Evolutionary conservation across 2,113 vertebrate species (phyloP), one percentile per base, ranked within the genome.

Genomic region (Triplophysa dalaica): DNA sequence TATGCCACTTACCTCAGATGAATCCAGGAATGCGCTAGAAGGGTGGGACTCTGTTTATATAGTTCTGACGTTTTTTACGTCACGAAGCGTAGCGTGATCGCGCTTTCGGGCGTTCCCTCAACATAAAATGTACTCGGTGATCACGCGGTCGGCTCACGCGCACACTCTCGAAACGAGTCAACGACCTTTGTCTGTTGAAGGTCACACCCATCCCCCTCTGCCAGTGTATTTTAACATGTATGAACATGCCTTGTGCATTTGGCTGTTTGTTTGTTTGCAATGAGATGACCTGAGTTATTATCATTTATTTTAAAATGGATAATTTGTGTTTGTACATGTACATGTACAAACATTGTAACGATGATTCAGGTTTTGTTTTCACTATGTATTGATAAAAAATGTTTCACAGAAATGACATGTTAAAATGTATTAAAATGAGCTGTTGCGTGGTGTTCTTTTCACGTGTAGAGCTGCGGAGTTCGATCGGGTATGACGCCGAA

Each of bases 1-100:
- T 10, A 79, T 73, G 38, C 54, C n/a, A 93, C 93, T 93, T 89
- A 94, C 93, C 93, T 94, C 83, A 91, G 81, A 88, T 83, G 92
- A 93, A 92, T 94, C 93, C 93, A 87, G 91, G 92, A 94, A 91
- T 93, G 87, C 86, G 45, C 68, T 14, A 0, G 7, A 0, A 5
- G 78, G 90, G 90, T 78, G 89, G 90, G 89, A 77, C 81, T 70
- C 82, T 0, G 0, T 0, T 60, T 92, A 89, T 93, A 93, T 94
- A 93, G 79, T 16, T 1, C 58, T 91, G 93, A 94, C 92, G 93
- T 16, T 45, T 89, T 90, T 90, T 12, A 80, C 92, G 92, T 92
- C 91, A 92, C 0, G 0, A 0, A 1, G 1, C 9, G 7, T 14
- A 4, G 26, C 24, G 74, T 4, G 45, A 45, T 9, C 38, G 75